Percentiles rank a stretch among this genome's conserved stretches.
Conservation (phyloP, 2,113 vertebrate genomes). For the Formicarius rufipectus region DNA sequence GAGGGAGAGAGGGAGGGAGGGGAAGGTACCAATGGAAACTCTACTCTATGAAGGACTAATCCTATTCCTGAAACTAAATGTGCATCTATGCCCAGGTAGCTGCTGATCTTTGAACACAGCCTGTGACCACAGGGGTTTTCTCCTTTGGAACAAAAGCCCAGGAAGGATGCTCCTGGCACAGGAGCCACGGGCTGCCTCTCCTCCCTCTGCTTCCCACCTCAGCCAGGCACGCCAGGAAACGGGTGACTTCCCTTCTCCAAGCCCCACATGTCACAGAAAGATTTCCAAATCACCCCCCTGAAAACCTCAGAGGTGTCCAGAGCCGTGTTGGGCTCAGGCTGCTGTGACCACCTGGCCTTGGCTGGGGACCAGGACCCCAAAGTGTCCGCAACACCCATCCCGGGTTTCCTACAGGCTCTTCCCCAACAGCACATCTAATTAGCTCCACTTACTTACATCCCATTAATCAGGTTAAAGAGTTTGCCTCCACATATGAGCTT, state of each 20-base stretch:
- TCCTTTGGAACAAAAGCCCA: neutral
- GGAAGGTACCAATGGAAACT: neutral
- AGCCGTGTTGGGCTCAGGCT: neutral
- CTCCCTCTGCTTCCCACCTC: neutral
- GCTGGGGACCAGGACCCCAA: neutral
- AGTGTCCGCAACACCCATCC: fast-evolving
- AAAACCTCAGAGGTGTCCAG: neutral
- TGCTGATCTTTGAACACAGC: neutral
- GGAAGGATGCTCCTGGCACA: neutral
- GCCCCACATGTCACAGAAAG: neutral
- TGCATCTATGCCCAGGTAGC: neutral
- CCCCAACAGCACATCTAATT: conserved; percentile 10
- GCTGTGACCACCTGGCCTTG: neutral
- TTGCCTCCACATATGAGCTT: conserved; percentile 24
- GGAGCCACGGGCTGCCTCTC: neutral
- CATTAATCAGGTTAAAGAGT: conserved; percentile 64
- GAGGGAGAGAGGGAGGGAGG: neutral
- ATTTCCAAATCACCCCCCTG: neutral
- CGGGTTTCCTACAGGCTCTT: neutral
- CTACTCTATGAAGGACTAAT: neutral
- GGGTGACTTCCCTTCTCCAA: neutral
- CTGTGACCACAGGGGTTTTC: neutral
- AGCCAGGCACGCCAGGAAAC: fast-evolving
- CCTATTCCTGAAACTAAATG: neutral
- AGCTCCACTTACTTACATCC: conserved; percentile 56